phyloP scores from a whole-genome alignment of 64 coral and sea anemone genomes.

The Cladopsammia gracilis region DNA sequence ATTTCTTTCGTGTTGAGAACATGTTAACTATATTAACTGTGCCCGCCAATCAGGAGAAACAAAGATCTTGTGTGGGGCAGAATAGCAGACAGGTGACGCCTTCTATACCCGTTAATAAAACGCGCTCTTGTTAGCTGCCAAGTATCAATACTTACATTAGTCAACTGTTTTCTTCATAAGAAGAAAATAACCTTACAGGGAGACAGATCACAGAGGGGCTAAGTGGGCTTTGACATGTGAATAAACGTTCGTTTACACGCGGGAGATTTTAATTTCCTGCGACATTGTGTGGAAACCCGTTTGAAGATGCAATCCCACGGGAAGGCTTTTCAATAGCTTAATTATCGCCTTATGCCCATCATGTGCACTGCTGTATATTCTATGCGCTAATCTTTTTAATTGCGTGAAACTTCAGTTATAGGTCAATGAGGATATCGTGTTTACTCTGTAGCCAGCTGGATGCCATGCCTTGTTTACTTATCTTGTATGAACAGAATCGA shows the following conservation, averaged over 20 bases:
- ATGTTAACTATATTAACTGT: constrained; percentile 16
- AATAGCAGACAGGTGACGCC: neutral
- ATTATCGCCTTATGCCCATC: constrained; percentile 60
- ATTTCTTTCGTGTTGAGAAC: neutral
- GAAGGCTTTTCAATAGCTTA: constrained; percentile 57
- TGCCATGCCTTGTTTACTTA: constrained; percentile 12
- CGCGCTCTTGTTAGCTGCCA: constrained; percentile 36
- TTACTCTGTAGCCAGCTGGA: constrained; percentile 35
- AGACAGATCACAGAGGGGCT: constrained; percentile 30
- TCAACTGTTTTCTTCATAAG: constrained; percentile 13
- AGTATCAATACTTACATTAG: constrained; percentile 22
- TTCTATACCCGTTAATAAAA: constrained; percentile 26
- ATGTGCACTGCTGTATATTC: constrained; percentile 47
- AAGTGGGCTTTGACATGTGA: constrained; percentile 53
- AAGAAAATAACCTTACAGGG: constrained; percentile 38
- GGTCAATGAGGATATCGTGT: constrained; percentile 56
- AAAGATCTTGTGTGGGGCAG: neutral
- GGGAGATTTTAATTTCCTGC: constrained; percentile 65
- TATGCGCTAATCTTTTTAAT: constrained; percentile 60
- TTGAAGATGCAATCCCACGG: constrained; percentile 55
- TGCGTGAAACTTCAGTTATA: constrained; percentile 68
- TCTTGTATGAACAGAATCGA: constrained; percentile 16
- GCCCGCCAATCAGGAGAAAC: constrained; percentile 13
- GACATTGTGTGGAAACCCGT: constrained; percentile 45
- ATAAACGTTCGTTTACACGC: constrained; percentile 51